Conservation (phyloP, 2,888 invertebrate species). For the Cabera pusaria region DNA sequence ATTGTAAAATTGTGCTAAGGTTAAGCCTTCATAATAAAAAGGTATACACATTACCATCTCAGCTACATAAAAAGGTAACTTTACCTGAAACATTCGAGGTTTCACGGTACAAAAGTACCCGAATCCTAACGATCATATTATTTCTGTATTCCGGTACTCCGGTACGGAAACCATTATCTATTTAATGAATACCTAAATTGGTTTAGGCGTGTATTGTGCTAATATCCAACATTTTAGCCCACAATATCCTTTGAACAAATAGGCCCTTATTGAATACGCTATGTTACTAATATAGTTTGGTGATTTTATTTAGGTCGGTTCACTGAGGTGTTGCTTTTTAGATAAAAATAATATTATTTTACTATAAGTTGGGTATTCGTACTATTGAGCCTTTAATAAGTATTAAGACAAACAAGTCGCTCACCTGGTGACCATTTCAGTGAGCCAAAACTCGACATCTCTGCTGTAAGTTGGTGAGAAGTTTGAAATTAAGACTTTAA, state of each 20-base stretch:
- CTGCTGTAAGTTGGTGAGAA: no score
- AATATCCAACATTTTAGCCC: constrained; percentile 3
- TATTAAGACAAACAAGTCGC: no score
- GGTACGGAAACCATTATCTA: constrained; percentile 10
- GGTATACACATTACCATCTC: background rate
- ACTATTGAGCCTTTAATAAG: no score
- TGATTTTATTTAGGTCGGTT: no score
- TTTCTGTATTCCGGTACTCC: constrained; percentile 1
- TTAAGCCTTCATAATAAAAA: constrained; percentile 5
- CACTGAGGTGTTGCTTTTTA: no score
- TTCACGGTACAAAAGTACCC: constrained; percentile 1
- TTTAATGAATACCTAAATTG: constrained; percentile 11
- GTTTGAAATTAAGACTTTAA: no score
- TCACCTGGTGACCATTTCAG: no score
- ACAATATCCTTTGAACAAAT: constrained; percentile 8
- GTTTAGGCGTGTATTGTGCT: constrained; percentile 7
- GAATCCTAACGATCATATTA: background rate
- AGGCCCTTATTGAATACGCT: constrained; percentile 1
- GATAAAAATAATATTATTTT: no score
- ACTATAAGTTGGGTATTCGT: no score
- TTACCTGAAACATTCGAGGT: background rate
- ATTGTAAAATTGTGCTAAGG: no score
- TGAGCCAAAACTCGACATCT: no score
- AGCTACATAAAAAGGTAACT: constrained; percentile 3
- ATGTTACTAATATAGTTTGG: background rate